Conservation (phyloP, 2,113 vertebrate species). For the Verasper variegatus region DNA sequence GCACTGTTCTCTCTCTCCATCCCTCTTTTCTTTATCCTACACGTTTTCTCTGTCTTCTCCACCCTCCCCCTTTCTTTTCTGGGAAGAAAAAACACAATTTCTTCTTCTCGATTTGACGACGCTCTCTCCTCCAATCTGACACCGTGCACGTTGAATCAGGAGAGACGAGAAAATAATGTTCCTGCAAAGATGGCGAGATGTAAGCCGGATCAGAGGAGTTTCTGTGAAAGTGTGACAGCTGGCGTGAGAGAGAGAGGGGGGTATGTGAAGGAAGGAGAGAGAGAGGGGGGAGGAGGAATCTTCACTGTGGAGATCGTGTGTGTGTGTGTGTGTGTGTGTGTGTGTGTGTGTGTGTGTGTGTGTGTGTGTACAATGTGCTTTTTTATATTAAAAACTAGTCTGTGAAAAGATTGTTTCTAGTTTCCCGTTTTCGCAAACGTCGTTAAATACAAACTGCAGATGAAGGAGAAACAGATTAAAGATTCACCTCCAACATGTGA, state of each 20-base stretch:
- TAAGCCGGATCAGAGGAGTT: conserved; percentile 69
- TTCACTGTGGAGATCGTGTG: conserved; percentile 19
- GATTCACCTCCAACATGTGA: too few relatives aligned
- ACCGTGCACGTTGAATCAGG: conserved; percentile 12
- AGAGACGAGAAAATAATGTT: conserved; percentile 32
- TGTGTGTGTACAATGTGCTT: too few relatives aligned
- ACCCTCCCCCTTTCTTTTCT: not conserved
- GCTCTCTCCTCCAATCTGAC: conserved; percentile 22
- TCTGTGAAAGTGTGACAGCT: conserved; percentile 75
- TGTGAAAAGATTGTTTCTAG: too few relatives aligned
- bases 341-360: too few relatives aligned
- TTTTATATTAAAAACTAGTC: too few relatives aligned
- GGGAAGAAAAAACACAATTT: not conserved
- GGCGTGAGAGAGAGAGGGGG: conserved; percentile 50
- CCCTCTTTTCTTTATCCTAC: not conserved
- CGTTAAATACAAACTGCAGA: too few relatives aligned
- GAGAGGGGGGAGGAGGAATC: conserved; percentile 1
- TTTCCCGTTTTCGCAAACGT: too few relatives aligned
- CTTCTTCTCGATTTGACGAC: not conserved
- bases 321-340: not conserved
- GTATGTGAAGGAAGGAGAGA: too few relatives aligned
- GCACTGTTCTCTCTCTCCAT: conserved; percentile 1
- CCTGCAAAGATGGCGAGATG: conserved; percentile 66
- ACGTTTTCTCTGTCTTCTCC: not conserved
- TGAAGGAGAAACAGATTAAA: too few relatives aligned